Evolutionary conservation across 2,888 invertebrate genomes (phyloP), one percentile per base, ranked within the genome.

Genomic region (Temnothorax unifasciatus): DNA sequence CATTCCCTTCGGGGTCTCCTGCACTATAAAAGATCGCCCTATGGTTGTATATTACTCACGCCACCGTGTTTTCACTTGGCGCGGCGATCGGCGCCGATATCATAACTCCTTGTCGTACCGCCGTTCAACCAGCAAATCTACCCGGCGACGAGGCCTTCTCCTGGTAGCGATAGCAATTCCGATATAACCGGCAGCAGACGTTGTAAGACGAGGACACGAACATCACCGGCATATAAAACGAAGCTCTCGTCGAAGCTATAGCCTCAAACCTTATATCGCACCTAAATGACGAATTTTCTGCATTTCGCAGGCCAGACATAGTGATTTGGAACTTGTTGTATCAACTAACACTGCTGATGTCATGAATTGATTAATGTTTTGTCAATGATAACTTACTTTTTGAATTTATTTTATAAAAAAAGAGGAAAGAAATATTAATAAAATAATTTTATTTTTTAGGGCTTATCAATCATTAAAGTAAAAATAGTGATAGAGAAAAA

Each of bases 31-130:
- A 94, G 92, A 94, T 94, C 94, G 93, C 92, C 93, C 93, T 92
- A 91, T 91, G 93, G 92, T 93, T 93, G 94, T 94, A 94, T 95
- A 94, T 95, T 95, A 95, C 94, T 95, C 94, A 94, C 94, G 93
- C 93, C 94, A 93, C 92, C 92, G 94, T 94, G 93, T 94, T 94
- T 94, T 95, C 94, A 95, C 94, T 94, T 93, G 93, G 94, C 94
- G 89, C 92, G 91, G 93, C 94, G 94, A 94, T 95, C 94, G 94
- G 90, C 90, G 90, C 94, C 93, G 94, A 95, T 95, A 95, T 94
- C 94, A 95, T 95, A 95, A 94, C 94, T 94, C 94, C 93, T 93
- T 95, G 94, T 94, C 94, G 93, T 93, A 92, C 90, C 92, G 92
- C 90, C 92, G 92, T 92, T 93, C 91, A 91, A 90, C 90, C 92